phyloP scores from a whole-genome alignment of 2,113 vertebrate species.

The Pomatorhinus ruficollis region DNA sequence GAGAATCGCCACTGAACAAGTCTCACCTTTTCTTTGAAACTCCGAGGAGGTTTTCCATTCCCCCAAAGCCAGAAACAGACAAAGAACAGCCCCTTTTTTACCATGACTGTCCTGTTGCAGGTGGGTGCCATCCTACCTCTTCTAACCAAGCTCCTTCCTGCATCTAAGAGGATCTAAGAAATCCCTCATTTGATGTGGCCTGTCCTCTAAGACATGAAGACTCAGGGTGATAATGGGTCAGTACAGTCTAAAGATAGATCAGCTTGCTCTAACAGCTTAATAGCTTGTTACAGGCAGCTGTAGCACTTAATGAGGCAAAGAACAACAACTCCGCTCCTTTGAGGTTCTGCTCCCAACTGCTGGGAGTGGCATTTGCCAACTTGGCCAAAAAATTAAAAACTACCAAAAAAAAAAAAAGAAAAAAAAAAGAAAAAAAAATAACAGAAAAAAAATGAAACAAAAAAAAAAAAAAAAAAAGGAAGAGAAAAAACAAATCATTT shows the following conservation, averaged over 20 bases:
- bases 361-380: background rate
- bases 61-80: background rate
- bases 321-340: background rate
- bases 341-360: background rate
- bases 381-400: background rate
- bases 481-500: background rate
- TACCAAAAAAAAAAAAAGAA: background rate
- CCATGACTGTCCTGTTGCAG: background rate
- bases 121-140: background rate
- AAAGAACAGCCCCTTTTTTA: background rate
- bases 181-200: slow-evolving; percentile 20
- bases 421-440: too few species aligned
- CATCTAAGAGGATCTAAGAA: slow-evolving; percentile 59
- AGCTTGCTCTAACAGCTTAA: slow-evolving; percentile 21
- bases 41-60: background rate
- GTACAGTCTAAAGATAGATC: slow-evolving; percentile 51
- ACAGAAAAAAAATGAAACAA: too few species aligned
- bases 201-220: background rate
- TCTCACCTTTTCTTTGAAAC: background rate
- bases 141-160: background rate
- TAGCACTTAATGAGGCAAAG: background rate
- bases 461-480: too few species aligned
- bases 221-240: background rate
- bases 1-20: background rate
- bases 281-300: slow-evolving; percentile 7